Base-by-base conservation (phyloP, 37 sponge, comb jelly and placozoan species). In the Bolinopsis microptera region DNA sequence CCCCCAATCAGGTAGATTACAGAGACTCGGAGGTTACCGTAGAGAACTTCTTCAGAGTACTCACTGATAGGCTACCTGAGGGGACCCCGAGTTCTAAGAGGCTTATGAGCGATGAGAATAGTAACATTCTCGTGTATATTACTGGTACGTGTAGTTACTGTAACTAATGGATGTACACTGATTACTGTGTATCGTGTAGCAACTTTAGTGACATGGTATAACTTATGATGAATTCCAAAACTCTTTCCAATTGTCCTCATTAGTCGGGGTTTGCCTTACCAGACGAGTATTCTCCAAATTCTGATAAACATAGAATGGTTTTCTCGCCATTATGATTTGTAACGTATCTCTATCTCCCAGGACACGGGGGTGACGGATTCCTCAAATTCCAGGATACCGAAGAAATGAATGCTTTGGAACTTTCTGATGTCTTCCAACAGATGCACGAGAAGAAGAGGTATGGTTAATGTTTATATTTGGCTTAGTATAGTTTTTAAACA, bases 381-480 rank as follows among this genome's bases (percentile, higher is more conserved):
- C 93, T 98, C 68, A 96, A 98, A 88, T 98, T 98, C 94, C 98
- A 98, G 72, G 98, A 98, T 61, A 75, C 96, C 13, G 96, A 98
- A 83, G 98, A 98, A 93, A 98, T 98, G 33, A 96, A 96, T 21
- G 96, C 94, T 69, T 90, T 92, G 2, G 98, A 98, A 92, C 93
- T 98, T 18, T 97, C 95, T 69, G 96, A 96, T 69, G 96, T 96
- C 0, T 98, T 98, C 93, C 96, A 96, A 69, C 98, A 98, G 93
- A 98, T 98, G 98, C 96, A 97, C 96, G 96, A 98, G 93, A 96
- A 96, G 88, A 94, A 93, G 90, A 93, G 98, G 96, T 96, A 22
- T 40, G 32, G 0, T 38, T 26, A 24, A 25, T n/a, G n/a, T 21
- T 37, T 16, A 18, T 83, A 93, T 32, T 32, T 21, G 16, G 21